These are phyloP conservation scores for Branchinecta sandiegonensis DNA, from an alignment of 2,888 invertebrate genomes.

Conservation along the genomic window DNA sequence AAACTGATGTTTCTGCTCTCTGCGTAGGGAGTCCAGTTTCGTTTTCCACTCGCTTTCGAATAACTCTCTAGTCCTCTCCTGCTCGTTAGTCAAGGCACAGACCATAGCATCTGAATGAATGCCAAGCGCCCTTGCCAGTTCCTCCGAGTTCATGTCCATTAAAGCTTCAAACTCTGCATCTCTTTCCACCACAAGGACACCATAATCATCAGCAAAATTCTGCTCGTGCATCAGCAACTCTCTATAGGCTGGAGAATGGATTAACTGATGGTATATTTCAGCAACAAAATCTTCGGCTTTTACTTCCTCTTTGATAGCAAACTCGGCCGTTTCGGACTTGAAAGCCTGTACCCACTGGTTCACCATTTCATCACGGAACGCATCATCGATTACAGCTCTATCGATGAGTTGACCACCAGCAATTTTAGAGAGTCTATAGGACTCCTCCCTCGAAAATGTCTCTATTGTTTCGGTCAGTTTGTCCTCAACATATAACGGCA, in stretches of 20 bases:
- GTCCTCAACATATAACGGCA: neutral
- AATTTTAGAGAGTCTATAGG: neutral
- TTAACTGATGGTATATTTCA: slow-evolving; percentile 62
- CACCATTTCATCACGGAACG: neutral
- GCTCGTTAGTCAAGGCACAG: slow-evolving; percentile 58
- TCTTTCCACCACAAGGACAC: slow-evolving; percentile 3
- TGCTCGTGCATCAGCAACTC: slow-evolving; percentile 52
- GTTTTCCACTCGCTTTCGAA: slow-evolving; percentile 62
- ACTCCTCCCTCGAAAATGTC: neutral
- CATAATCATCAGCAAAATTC: slow-evolving; percentile 30
- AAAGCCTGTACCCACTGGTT: neutral
- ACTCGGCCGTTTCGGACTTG: slow-evolving; percentile 53
- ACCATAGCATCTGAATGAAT: slow-evolving; percentile 68
- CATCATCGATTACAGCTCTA: neutral
- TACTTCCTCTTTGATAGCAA: slow-evolving; percentile 63
- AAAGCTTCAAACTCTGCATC: slow-evolving; percentile 17
- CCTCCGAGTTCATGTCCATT: slow-evolving; percentile 54
- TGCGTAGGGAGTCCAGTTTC: slow-evolving; percentile 65
- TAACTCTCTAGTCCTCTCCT: slow-evolving; percentile 63
- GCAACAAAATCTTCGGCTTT: slow-evolving; percentile 75
- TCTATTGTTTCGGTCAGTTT: neutral
- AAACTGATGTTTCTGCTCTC: slow-evolving; percentile 71
- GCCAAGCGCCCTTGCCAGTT: slow-evolving; percentile 74
- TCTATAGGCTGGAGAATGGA: slow-evolving; percentile 72
- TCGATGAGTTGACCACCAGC: neutral